These are phyloP conservation scores for Perca fluviatilis DNA, from an alignment of 2,113 vertebrate genomes.

Conservation along the genomic window DNA sequence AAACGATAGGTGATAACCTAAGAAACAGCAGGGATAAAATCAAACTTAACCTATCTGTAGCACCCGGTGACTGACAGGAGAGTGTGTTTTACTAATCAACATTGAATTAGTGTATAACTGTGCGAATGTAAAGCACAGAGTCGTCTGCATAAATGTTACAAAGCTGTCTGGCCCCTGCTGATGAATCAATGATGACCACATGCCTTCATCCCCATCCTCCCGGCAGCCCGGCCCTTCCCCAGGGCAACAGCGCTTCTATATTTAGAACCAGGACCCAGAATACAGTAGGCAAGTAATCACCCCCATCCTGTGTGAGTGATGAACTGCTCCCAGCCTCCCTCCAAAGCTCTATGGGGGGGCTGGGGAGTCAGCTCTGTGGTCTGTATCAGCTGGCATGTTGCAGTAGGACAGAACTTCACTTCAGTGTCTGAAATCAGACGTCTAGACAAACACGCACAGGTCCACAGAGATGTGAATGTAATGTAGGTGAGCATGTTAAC, in stretches of 20 bases:
- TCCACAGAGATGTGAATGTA: not conserved
- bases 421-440: not conserved
- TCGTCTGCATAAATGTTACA: constrained; percentile 39
- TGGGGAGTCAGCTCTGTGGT: constrained; percentile 31
- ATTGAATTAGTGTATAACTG: not conserved
- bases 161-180: constrained; percentile 32
- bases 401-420: constrained; percentile 13
- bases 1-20: not conserved
- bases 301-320: constrained; percentile 80
- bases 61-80: not conserved
- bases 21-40: not conserved
- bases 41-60: not conserved
- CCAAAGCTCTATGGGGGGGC: constrained; percentile 47
- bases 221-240: constrained; percentile 38
- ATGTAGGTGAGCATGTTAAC: not conserved
- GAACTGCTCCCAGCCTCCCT: constrained; percentile 63
- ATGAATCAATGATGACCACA: constrained; percentile 63
- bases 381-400: constrained; percentile 35
- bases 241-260: constrained; percentile 62
- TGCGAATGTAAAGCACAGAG: not conserved
- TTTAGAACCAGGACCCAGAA: constrained; percentile 75
- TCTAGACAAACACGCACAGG: not conserved
- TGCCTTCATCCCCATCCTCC: constrained; percentile 53
- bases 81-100: not conserved
- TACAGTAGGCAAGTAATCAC: constrained; percentile 77